Evolutionary conservation across 2,888 invertebrate genomes (phyloP).

Genomic region (Mycalesis mineus): DNA sequence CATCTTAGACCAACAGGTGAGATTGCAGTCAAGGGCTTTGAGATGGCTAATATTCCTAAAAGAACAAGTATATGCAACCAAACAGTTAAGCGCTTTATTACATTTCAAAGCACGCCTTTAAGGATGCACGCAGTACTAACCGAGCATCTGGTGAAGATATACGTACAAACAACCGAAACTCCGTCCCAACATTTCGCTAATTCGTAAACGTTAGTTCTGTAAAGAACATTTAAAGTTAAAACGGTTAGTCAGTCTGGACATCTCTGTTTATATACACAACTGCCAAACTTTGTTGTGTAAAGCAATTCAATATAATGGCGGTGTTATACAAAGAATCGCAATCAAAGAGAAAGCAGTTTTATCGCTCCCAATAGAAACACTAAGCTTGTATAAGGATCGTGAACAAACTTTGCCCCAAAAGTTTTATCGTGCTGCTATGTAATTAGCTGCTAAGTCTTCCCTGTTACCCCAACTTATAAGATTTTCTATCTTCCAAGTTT

Average conservation of each 20-base stretch:
- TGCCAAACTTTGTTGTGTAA: neutral
- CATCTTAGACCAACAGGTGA: too few species aligned
- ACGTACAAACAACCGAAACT: neutral
- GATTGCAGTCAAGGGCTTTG: too few species aligned
- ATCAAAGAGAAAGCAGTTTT: conserved; percentile 26
- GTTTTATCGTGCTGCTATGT: conserved; percentile 73
- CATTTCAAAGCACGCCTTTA: too few species aligned
- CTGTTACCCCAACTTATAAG: conserved; percentile 56
- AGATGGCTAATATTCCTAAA: too few species aligned
- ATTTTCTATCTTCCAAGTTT: conserved; percentile 40
- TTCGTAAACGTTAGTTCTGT: neutral
- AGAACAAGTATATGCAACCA: too few species aligned
- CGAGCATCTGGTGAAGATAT: too few species aligned
- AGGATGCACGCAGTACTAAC: too few species aligned
- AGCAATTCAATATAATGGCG: conserved; percentile 8
- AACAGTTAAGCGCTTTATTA: too few species aligned
- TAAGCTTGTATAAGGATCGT: conserved; percentile 41
- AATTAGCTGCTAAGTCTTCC: conserved; percentile 67
- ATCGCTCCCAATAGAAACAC: conserved; percentile 27
- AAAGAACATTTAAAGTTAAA: neutral
- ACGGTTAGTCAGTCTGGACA: neutral
- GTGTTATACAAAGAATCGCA: conserved; percentile 16
- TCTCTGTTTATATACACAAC: neutral
- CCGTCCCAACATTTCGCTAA: neutral
- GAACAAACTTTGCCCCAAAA: conserved; percentile 73